phyloP scores from a whole-genome alignment of 1,140 invertebrate species.

The Aphidius ervi region DNA sequence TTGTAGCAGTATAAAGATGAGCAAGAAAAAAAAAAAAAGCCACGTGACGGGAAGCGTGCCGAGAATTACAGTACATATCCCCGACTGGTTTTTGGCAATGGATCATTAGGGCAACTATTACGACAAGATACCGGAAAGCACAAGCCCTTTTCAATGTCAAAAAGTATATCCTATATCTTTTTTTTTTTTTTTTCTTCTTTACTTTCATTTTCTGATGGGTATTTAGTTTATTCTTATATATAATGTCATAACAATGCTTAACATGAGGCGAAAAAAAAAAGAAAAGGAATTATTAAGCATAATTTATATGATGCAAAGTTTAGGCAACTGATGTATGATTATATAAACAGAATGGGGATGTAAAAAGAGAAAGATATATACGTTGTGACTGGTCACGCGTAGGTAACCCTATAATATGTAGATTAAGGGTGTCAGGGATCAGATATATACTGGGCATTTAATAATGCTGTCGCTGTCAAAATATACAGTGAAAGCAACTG shows the following conservation, averaged over 20 bases:
- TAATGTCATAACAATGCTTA: constrained; percentile 1
- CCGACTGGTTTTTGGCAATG: constrained; percentile 36
- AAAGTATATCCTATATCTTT: too few relatives aligned
- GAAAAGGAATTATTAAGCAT: not conserved
- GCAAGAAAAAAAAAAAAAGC: constrained; percentile 3
- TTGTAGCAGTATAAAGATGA: not conserved
- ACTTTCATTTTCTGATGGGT: constrained; percentile 1
- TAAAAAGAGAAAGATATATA: not conserved
- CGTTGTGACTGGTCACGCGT: constrained; percentile 42
- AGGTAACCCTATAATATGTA: constrained; percentile 52
- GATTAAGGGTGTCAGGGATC: constrained; percentile 53
- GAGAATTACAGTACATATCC: constrained; percentile 42
- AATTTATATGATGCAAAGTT: constrained; percentile 9
- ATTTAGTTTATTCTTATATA: not conserved
- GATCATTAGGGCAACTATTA: constrained; percentile 49
- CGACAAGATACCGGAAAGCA: constrained; percentile 40
- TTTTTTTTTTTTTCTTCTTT: constrained; percentile 10
- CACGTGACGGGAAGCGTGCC: constrained; percentile 47
- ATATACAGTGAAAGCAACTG: constrained; percentile 50
- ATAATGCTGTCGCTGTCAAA: constrained; percentile 56
- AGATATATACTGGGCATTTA: constrained; percentile 51
- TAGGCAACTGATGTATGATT: not conserved
- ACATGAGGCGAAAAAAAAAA: not conserved
- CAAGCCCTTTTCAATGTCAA: constrained; percentile 12
- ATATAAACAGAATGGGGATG: constrained; percentile 2